Base-by-base conservation (phyloP, 2,113 vertebrate species). In the Gallinago paraguaiae region DNA sequence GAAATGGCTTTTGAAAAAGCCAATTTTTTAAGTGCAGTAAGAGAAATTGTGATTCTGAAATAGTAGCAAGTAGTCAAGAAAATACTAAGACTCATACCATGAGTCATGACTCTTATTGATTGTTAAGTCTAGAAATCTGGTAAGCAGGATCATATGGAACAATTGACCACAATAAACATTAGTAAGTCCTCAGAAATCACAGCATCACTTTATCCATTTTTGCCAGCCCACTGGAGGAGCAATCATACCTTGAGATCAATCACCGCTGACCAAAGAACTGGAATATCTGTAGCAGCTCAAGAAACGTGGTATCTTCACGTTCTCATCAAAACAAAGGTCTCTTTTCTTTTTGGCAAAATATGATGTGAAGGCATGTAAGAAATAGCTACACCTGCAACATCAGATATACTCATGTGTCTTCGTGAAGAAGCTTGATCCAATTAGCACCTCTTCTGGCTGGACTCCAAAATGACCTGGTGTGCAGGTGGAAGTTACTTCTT, bases 401-500 rank as follows among this genome's bases (percentile, higher is more conserved):
- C 53, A 51, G 28, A 2, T 15, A 3, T 0, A 35, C 33, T 7
- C 14, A 4, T 0, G 1, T 10, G 15, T 31, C 57, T 57, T 54
- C 22, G 15, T 4, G 13, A 25, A 59, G 37, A 65, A 70, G 11
- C 17, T 54, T 9, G 15, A 45, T 41, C 39, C 43, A 41, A 3
- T 3, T 5, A 39, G 4, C 9, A 31, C 16, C 28, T 54, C n/a
- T 39, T 72, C n/a, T 3, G 1, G 2, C 13, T 31, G 7, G 7
- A 8, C 53, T 39, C 56, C 28, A 17, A 10, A 53, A 51, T 23
- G 9, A 19, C 2, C 45, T 11, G 4, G 0, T 35, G 27, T 35
- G 33, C 27, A 78, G 22, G 43, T 43, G 25, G 35, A 69, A 81
- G 13, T 17, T 10, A 18, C 0, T 2, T 74, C 0, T 2, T 74